Evolutionary conservation across 1,140 invertebrate species (phyloP), one percentile per base, ranked within the genome.

Genomic region (Medauroidea extradentata): DNA sequence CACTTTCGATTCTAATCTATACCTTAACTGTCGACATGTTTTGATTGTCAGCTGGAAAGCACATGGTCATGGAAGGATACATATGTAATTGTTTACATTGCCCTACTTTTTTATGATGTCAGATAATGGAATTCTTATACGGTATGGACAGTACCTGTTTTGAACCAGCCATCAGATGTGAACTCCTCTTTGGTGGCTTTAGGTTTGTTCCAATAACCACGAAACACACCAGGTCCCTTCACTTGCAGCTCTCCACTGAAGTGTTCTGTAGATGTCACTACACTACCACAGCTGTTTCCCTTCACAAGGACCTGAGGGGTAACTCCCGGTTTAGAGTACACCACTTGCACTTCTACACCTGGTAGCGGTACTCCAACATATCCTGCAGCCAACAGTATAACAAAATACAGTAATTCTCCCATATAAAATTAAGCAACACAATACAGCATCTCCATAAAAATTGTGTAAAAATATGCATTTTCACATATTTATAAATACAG

Each of bases 91-190:
- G n/a, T n/a, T 27, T 54, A 59, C 41, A 23, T n/a, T 55, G 13
- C 9, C 8, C 54, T 24, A 1, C 14, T 79, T 79, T n/a, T n/a
- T n/a, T n/a, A n/a, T n/a, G n/a, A n/a, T n/a, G n/a, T n/a, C n/a
- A n/a, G n/a, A n/a, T n/a, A n/a, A n/a, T n/a, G n/a, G n/a, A n/a
- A n/a, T n/a, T n/a, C n/a, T n/a, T n/a, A n/a, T n/a, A n/a, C n/a
- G n/a, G n/a, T n/a, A n/a, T n/a, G n/a, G n/a, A n/a, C n/a, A n/a
- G n/a, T n/a, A 80, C 88, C 90, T 18, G 94, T 96, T 72, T 86
- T 89, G 71, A 95, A 94, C 87, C 90, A 96, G 24, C 86, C 88
- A 75, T 92, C 89, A 2, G 71, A 59, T 0, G 89, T 88, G 71
- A 94, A 93, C 60, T 84, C 81, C 42, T 85, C 79, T 57, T 78